Percentiles rank a stretch among this genome's conserved stretches.
These are phyloP conservation scores for Drosophila anomelani DNA, from an alignment of 2,888 invertebrate species.

Conservation along the genomic window DNA sequence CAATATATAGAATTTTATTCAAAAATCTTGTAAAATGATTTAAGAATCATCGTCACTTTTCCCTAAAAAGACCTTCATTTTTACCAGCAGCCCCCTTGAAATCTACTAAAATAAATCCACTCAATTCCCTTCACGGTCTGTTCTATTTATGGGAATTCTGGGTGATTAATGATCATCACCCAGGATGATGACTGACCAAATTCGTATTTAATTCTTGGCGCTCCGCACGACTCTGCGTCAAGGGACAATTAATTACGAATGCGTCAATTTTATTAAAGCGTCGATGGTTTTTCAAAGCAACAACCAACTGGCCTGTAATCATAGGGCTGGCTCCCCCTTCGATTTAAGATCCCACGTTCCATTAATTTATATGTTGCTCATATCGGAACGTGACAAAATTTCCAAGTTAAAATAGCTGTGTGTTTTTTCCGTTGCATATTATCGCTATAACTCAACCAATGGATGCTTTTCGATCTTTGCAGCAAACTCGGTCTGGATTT, in stretches of 20 bases:
- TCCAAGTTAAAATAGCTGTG: constrained; percentile 59
- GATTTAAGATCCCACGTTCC: constrained; percentile 14
- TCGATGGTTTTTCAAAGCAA: constrained; percentile 39
- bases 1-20: not conserved
- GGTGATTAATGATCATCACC: constrained; percentile 67
- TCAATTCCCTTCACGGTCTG: constrained; percentile 4
- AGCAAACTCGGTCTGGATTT: constrained; percentile 96
- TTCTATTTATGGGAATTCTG: constrained; percentile 36
- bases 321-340: constrained; percentile 26
- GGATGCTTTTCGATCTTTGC: constrained; percentile 75
- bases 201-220: constrained; percentile 61
- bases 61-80: not conserved
- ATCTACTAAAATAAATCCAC: constrained; percentile 14
- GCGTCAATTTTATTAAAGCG: constrained; percentile 63
- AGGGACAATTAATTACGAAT: constrained; percentile 67
- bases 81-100: not conserved
- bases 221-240: constrained; percentile 49
- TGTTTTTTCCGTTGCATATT: constrained; percentile 16
- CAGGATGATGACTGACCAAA: constrained; percentile 62
- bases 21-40: not conserved
- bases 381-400: constrained; percentile 67
- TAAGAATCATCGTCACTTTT: not conserved
- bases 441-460: constrained; percentile 31
- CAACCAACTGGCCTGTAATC: constrained; percentile 46
- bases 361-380: constrained; percentile 37